Percentiles rank a stretch among this genome's conserved stretches.
These are phyloP conservation scores for Halcyon badia DNA, from an alignment of 2,797 vertebrate genomes.

Conservation along the genomic window DNA sequence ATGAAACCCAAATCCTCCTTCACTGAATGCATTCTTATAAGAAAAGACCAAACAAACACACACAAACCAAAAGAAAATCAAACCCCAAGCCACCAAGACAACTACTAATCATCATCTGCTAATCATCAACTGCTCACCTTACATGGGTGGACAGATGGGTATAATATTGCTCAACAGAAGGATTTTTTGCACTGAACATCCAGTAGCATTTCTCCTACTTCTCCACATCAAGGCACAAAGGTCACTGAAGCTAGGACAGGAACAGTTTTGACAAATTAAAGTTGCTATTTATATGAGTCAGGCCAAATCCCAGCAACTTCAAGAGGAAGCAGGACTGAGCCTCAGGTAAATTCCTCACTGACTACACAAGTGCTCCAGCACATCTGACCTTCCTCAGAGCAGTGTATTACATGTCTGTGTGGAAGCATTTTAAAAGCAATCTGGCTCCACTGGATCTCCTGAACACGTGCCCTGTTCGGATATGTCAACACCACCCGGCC, in stretches of 20 bases:
- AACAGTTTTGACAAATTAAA: not conserved
- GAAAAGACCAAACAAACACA: not conserved
- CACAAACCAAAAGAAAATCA: not conserved
- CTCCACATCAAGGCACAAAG: not conserved
- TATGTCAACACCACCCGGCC: not conserved
- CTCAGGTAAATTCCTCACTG: not conserved
- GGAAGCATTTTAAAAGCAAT: not conserved
- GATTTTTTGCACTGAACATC: not conserved
- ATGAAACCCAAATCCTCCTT: not conserved
- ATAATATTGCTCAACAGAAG: not conserved
- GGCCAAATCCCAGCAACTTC: not conserved
- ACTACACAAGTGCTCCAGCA: not conserved
- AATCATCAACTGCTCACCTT: not conserved
- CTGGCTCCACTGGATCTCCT: not conserved
- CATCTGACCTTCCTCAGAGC: not conserved
- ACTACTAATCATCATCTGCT: not conserved
- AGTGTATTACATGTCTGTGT: not conserved
- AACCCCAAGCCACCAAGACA: not conserved
- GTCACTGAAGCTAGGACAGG: not conserved
- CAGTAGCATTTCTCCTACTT: not conserved
- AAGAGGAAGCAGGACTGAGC: not conserved
- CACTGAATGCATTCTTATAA: not conserved
- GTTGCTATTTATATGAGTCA: not conserved
- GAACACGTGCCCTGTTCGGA: fast-evolving
- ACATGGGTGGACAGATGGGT: not conserved